Evolutionary conservation across 2,888 invertebrate genomes (phyloP).

Genomic region (Pterostichus niger): DNA sequence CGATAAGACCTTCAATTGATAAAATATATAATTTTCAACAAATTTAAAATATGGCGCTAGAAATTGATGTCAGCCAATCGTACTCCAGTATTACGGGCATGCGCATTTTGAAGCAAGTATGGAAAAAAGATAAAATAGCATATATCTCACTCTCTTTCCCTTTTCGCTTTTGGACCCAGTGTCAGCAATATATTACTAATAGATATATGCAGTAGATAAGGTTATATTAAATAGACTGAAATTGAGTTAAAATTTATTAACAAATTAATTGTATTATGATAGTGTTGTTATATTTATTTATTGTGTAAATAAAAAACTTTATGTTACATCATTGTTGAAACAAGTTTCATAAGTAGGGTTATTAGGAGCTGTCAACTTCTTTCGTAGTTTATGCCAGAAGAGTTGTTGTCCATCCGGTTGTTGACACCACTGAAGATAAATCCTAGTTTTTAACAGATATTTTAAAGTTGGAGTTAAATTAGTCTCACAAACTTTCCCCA

Average conservation of each 20-base stretch:
- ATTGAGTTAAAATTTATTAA: constrained; percentile 42
- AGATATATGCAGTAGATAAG: constrained; percentile 33
- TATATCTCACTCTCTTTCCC: no score
- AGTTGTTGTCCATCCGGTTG: constrained; percentile 74
- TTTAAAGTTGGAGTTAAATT: constrained; percentile 81
- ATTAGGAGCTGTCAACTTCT: constrained; percentile 70
- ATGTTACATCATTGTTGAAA: constrained; percentile 43
- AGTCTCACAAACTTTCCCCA: constrained; percentile 80
- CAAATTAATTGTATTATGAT: constrained; percentile 53
- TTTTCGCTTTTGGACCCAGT: no score
- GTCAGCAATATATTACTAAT: no score
- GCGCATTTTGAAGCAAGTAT: no score
- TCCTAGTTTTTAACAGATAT: constrained; percentile 82
- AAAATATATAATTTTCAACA: no score
- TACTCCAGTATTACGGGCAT: no score
- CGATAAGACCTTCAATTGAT: no score
- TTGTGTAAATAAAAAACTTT: constrained; percentile 63
- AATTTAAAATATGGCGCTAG: no score
- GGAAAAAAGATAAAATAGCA: no score
- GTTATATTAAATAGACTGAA: constrained; percentile 58
- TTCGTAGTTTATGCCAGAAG: constrained; percentile 75
- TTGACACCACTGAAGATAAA: constrained; percentile 83
- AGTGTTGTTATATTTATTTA: constrained; percentile 65
- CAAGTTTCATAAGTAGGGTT: constrained; percentile 42
- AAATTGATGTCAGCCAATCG: no score